These are phyloP conservation scores for Eidolon dupreanum DNA, from an alignment of 2,797 vertebrate species.

Conservation along the genomic window DNA sequence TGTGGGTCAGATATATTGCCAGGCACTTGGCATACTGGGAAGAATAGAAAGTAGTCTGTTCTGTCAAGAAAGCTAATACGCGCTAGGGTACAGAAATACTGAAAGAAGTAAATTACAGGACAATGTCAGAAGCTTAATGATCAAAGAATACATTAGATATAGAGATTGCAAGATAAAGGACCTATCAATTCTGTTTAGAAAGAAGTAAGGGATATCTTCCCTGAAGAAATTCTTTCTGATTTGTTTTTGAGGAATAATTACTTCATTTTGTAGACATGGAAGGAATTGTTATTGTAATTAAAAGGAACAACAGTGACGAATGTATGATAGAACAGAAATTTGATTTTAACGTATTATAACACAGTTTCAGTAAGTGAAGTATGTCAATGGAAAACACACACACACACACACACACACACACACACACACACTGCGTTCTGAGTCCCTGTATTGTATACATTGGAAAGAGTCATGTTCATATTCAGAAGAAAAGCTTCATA, in stretches of 20 bases:
- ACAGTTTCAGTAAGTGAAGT: neutral
- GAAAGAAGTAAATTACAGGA: neutral
- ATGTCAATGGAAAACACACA: neutral
- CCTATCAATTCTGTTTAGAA: neutral
- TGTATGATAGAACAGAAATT: neutral
- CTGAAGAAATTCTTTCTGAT: neutral
- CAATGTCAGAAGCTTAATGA: neutral
- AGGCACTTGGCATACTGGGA: neutral
- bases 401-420: neutral
- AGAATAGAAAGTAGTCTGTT: neutral
- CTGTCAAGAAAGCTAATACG: neutral
- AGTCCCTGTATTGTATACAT: neutral
- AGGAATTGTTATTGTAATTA: neutral
- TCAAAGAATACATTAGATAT: neutral
- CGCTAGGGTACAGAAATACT: neutral
- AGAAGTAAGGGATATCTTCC: neutral
- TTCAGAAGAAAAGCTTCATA: neutral
- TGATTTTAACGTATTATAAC: neutral
- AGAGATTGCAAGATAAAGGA: neutral
- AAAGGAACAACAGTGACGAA: neutral
- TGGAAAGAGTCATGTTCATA: neutral
- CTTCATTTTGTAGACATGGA: neutral
- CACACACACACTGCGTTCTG: neutral
- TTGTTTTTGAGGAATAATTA: conserved; percentile 18
- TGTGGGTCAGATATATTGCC: neutral